Base-by-base conservation (phyloP, 2,113 vertebrate genomes). In the Nothobranchius kuhntae region DNA sequence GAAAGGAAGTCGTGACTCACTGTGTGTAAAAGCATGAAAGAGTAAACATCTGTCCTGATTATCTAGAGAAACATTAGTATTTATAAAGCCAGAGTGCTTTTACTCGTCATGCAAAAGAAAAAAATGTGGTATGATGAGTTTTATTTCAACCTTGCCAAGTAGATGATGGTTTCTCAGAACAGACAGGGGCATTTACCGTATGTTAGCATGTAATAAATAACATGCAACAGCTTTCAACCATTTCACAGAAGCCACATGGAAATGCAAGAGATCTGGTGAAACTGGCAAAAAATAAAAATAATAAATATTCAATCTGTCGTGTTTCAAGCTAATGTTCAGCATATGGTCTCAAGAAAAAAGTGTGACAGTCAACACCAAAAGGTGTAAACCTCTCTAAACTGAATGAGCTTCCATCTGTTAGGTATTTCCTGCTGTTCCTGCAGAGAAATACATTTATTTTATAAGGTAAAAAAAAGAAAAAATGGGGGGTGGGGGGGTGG, bases 271-370 rank as follows among this genome's bases (percentile, higher is more conserved):
- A 62, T 59, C 69, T 60, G 30, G 38, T 46, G 4, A 56, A 61
- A 59, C 45, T 62, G 57, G 30, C 30, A 63, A 73, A 51, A 63
- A 61, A 21, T 21, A 21, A 66, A 75, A 26, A 71, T 66, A 21
- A 21, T 21, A 21, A 21, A 21, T 21, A 21, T 21, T 21, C 21
- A 21, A 21, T 64, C 45, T 74, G 65, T 77, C 60, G 60, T 26
- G 55, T 69, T 69, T 68, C 50, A 50, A 65, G 71, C 38, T 78
- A 79, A 84, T 71, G 66, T 83, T 73, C 51, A 83, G 53, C 86
- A 91, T 87, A 89, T 87, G 89, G 80, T 78, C 67, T 78, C 53
- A 65, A 56, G n/a, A 30, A 79, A 56, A 53, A 59, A 48, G 30
- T 68, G 76, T 81, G 65, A 73, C 56, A 78, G 73, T 73, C 65